Conservation (phyloP, 2,113 vertebrate genomes). For the Propithecus coquereli region DNA sequence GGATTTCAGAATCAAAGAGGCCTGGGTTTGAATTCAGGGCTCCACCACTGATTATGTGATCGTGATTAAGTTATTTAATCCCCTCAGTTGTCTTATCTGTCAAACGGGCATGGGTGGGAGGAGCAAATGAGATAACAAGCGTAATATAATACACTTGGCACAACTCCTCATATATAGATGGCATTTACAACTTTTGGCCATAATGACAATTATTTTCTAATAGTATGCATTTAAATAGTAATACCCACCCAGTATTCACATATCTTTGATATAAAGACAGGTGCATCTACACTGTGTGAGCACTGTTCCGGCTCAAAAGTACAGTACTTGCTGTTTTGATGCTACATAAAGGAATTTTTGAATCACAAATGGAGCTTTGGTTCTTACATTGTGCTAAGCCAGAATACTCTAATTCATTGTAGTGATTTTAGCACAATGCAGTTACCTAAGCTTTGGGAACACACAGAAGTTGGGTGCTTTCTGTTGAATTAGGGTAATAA, state of each 20-base stretch:
- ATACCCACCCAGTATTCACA: not conserved
- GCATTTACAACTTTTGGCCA: not conserved
- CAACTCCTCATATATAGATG: not conserved
- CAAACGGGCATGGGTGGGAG: not conserved
- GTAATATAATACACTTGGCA: not conserved
- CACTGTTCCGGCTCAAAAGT: not conserved
- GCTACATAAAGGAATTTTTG: conserved; percentile 41
- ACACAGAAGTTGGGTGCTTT: conserved; percentile 14
- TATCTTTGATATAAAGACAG: conserved; percentile 7
- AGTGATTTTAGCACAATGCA: conserved; percentile 45
- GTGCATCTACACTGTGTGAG: not conserved
- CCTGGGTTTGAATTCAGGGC: not conserved
- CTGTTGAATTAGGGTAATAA: not conserved
- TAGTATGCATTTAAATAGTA: not conserved
- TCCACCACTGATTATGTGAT: not conserved
- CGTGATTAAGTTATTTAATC: not conserved
- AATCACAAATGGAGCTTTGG: not conserved
- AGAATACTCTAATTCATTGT: conserved; percentile 21
- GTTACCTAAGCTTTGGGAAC: conserved; percentile 37
- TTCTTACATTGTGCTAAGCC: conserved; percentile 23
- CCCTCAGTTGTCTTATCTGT: not conserved
- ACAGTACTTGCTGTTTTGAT: conserved; percentile 37
- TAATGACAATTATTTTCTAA: not conserved
- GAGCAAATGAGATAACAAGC: not conserved
- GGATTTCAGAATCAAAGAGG: not conserved